A percentile compares a stretch with the other conserved stretches of the same genome.
phyloP scores from a whole-genome alignment of 1,140 invertebrate species.

The Anthonomus grandis region DNA sequence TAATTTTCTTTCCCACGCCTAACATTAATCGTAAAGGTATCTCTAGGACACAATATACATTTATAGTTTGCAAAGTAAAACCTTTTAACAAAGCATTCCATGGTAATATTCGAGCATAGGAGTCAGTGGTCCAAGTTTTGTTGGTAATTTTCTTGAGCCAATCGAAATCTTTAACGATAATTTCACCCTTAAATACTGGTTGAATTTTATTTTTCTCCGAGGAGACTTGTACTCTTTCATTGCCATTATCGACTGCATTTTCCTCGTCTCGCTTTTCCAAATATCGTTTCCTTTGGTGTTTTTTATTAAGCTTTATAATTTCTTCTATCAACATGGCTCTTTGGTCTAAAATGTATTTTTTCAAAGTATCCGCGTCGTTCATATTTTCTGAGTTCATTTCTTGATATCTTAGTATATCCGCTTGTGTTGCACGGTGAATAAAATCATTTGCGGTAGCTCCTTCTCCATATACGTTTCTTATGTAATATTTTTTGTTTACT shows the following conservation, averaged over 20 bases:
- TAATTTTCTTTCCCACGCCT: constrained; percentile 16
- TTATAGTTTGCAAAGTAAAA: constrained; percentile 25
- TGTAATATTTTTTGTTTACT: too few relatives aligned
- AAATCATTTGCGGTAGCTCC: too few relatives aligned
- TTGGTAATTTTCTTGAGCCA: constrained; percentile 26
- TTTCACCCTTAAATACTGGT: constrained; percentile 36
- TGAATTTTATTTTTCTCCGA: too few relatives aligned
- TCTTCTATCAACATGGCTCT: too few relatives aligned
- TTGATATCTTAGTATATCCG: constrained; percentile 9
- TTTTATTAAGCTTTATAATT: background rate
- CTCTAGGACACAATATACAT: constrained; percentile 31
- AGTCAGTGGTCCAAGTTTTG: constrained; percentile 7
- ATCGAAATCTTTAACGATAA: constrained; percentile 28
- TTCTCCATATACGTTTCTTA: too few relatives aligned
- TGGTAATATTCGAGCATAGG: constrained; percentile 32
- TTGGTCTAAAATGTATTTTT: constrained; percentile 7
- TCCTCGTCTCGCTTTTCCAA: constrained; percentile 5
- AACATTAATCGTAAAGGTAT: constrained; percentile 25
- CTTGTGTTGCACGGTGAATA: constrained; percentile 13
- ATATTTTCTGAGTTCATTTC: background rate
- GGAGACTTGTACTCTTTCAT: background rate
- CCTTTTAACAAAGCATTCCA: constrained; percentile 32
- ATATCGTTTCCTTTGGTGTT: constrained; percentile 30
- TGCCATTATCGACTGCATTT: background rate
- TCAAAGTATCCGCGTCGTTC: constrained; percentile 4